Conservation (phyloP, 2,113 vertebrate genomes). For the Acrocephalus arundinaceus region DNA sequence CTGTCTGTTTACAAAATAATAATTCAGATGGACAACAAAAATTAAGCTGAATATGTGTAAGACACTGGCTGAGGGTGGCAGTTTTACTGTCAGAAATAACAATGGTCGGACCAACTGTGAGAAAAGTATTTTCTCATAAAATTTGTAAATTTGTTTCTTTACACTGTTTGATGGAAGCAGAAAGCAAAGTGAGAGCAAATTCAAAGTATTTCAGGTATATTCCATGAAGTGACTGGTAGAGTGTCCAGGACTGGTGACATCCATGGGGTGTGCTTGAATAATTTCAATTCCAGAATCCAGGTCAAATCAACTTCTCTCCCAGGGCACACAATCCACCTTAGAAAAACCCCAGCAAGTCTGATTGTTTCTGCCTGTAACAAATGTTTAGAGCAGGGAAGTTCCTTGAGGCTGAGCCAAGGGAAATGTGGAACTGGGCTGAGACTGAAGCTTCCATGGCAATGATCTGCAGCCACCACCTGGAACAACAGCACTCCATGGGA, state of each 20-base stretch:
- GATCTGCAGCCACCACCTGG: background rate
- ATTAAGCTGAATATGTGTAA: background rate
- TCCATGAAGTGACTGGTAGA: background rate
- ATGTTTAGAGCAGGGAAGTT: background rate
- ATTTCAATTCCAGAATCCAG: constrained; percentile 19
- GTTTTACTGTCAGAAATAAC: background rate
- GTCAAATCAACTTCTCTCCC: constrained; percentile 8
- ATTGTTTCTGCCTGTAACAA: background rate
- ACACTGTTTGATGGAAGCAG: background rate
- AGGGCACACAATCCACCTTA: background rate
- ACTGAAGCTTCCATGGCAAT: background rate
- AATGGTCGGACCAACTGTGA: background rate
- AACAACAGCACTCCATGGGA: constrained; percentile 5
- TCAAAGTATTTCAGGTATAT: background rate
- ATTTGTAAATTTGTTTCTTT: background rate
- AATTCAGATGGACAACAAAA: background rate
- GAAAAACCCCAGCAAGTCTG: background rate
- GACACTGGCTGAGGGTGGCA: background rate
- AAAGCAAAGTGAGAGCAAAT: constrained; percentile 22
- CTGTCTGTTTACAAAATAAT: background rate
- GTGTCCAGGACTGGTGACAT: background rate
- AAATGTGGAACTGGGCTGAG: background rate
- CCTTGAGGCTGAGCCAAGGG: background rate
- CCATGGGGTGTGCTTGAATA: too few relatives aligned
- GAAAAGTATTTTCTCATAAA: background rate